These are phyloP conservation scores for Orycteropus afer DNA, from an alignment of 2,113 vertebrate genomes.

Conservation along the genomic window DNA sequence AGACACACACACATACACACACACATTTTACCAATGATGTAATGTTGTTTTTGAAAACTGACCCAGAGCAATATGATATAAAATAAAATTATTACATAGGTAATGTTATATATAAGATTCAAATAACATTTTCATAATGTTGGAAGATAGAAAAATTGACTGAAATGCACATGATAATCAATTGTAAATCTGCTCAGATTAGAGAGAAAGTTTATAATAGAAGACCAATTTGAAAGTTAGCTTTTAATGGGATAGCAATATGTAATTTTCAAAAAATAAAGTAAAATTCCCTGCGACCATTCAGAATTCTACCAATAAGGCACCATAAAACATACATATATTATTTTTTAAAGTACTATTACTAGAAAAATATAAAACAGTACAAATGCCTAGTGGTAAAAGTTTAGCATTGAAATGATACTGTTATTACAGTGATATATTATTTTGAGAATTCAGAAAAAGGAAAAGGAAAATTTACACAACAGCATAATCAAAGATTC, in stretches of 20 bases:
- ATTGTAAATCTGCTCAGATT: neutral
- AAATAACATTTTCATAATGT: neutral
- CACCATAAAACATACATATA: neutral
- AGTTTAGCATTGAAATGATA: neutral
- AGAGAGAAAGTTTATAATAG: neutral
- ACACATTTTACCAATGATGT: neutral
- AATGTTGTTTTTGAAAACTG: neutral
- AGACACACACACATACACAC: neutral
- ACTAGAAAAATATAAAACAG: neutral
- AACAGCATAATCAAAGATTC: neutral
- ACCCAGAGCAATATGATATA: neutral
- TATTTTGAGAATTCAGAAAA: neutral
- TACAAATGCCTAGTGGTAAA: neutral
- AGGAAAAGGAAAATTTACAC: neutral
- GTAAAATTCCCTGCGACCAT: neutral
- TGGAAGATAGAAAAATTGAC: neutral
- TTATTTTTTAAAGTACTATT: neutral
- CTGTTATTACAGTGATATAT: neutral
- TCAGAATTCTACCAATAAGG: neutral
- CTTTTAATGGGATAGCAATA: neutral
- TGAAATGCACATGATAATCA: neutral
- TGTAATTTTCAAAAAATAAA: too few species aligned
- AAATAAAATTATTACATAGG: neutral
- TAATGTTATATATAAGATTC: neutral
- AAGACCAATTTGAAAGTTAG: neutral